Conservation (phyloP, 2,888 invertebrate genomes). For the Litoditis marina region DNA sequence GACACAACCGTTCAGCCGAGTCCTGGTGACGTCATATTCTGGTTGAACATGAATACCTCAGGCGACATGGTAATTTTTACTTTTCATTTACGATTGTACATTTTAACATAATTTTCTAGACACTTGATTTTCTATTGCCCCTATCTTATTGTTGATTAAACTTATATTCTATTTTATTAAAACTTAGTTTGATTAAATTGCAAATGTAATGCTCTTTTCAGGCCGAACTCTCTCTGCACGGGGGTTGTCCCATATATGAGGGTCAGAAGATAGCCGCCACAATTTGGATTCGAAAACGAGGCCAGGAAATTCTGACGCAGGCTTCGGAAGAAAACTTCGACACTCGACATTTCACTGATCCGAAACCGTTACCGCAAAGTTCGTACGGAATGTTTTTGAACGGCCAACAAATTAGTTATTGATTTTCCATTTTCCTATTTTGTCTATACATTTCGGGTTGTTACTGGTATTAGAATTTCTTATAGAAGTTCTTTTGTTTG, state of each 20-base stretch:
- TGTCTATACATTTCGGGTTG: no score
- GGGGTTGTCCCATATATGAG: conserved; percentile 47
- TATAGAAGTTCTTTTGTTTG: no score
- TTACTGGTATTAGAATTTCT: no score
- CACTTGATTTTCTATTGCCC: no score
- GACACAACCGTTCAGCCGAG: conserved; percentile 30
- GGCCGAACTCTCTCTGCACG: conserved; percentile 38
- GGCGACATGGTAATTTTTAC: neutral
- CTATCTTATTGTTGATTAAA: no score
- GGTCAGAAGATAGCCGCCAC: conserved; percentile 42
- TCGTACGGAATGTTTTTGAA: no score
- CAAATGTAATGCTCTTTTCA: conserved; percentile 2
- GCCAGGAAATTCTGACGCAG: conserved; percentile 9
- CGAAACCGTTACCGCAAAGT: no score
- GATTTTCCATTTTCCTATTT: no score
- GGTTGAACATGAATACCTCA: conserved; percentile 48
- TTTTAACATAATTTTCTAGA: no score
- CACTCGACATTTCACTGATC: no score
- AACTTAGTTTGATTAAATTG: neutral
- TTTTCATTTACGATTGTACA: neutral
- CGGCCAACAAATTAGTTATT: no score
- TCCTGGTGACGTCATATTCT: conserved; percentile 50
- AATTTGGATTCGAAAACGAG: conserved; percentile 20
- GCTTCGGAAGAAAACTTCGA: neutral
- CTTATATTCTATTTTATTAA: neutral